A percentile compares a stretch with the other conserved stretches of the same genome.
Evolutionary conservation across 2,113 vertebrate genomes (phyloP).

Genomic region (Chaetorhynchus papuensis): DNA sequence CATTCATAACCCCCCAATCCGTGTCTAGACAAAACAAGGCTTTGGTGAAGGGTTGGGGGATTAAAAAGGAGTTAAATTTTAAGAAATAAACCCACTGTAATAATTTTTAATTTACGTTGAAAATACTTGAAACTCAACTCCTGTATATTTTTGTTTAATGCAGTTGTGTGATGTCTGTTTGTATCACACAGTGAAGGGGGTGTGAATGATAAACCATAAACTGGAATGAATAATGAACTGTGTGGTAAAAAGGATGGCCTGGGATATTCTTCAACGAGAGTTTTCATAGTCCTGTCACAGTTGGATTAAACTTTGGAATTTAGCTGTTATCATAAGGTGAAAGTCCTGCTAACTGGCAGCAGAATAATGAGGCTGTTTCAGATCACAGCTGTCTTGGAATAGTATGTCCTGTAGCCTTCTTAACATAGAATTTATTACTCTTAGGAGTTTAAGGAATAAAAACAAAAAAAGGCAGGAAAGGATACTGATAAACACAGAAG

Average conservation of each 20-base stretch:
- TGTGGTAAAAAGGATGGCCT: background rate
- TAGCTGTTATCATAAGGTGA: background rate
- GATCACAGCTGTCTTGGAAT: background rate
- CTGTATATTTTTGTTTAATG: accelerated
- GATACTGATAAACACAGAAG: background rate
- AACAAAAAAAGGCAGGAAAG: background rate
- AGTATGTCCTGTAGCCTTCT: background rate
- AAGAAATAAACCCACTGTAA: background rate
- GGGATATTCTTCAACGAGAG: background rate
- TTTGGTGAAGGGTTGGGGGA: background rate
- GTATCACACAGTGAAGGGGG: background rate
- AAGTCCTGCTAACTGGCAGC: background rate
- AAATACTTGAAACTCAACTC: background rate
- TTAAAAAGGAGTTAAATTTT: background rate
- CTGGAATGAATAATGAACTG: background rate
- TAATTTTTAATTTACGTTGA: accelerated
- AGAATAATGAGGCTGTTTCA: background rate
- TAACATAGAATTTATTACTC: background rate
- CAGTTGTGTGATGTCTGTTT: background rate
- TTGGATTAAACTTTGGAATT: background rate
- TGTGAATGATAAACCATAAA: background rate
- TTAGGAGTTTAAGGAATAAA: background rate
- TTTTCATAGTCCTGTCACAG: background rate
- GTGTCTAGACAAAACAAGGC: background rate
- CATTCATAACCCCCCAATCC: accelerated